Evolutionary conservation across 2,888 invertebrate species (phyloP), one percentile per base, ranked within the genome.

Genomic region (Melinaea menophilus): DNA sequence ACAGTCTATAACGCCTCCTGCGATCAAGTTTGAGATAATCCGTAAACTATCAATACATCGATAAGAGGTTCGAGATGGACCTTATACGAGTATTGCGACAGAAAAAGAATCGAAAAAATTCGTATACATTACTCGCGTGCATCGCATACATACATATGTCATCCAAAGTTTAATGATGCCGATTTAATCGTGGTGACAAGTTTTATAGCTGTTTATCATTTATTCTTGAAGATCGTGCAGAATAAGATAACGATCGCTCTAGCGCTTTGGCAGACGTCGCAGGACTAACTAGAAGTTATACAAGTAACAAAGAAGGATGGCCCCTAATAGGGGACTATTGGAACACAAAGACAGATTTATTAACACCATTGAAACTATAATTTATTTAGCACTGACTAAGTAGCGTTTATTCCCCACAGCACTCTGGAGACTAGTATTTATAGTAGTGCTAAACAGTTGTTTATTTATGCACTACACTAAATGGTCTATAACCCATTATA

Each of bases 181-280:
- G 85, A 86, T 86, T 79, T 78, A 79, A 86, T 83, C 84, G 73
- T 75, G 70, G 75, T 75, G 75, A 78, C 78, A 79, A 79, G 76
- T 76, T 71, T 74, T 74, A 74, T 75, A 71, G 72, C 74, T 73
- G 73, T 78, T 84, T 84, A 86, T 86, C 82, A 77, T 75, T 65
- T 76, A 76, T 81, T 85, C 86, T 81, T 84, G 84, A 79, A 82
- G 78, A 82, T 79, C 78, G 80, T 79, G 82, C 75, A 22, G 68
- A 67, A 69, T 69, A 69, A 72, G 82, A 84, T 83, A 80, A 66
- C 72, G 71, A 84, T 85, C 84, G 74, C 71, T 66, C 71, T 66
- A 59, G 59, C 65, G 55, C 64, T 46, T 9, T 45, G 4, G 35
- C 22, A 58, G 56, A 55, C 60, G 71, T 58, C 67, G 65, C 63